phyloP scores from a whole-genome alignment of 2,113 vertebrate genomes.

The Chrysochloris asiatica region DNA sequence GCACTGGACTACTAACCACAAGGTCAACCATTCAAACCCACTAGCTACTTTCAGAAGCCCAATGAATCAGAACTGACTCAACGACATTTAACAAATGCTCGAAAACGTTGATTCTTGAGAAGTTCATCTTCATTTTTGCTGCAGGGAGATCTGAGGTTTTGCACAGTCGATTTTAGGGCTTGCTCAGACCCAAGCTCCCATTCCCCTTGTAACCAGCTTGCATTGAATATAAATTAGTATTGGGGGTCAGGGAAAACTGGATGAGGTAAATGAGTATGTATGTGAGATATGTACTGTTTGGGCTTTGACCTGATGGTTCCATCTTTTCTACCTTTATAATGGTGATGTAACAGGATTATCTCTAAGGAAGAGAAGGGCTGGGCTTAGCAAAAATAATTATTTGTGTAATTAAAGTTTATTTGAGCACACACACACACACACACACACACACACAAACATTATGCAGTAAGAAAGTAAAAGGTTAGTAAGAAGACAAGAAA shows the following conservation, averaged over 20 bases:
- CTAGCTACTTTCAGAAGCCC: too few relatives aligned
- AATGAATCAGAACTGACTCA: too few relatives aligned
- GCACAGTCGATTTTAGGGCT: slow-evolving; percentile 31
- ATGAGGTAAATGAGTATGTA: slow-evolving; percentile 18
- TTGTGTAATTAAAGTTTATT: slow-evolving; percentile 80
- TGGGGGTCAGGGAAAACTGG: slow-evolving; percentile 36
- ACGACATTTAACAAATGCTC: too few relatives aligned
- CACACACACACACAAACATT: too few relatives aligned
- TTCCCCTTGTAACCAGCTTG: background rate
- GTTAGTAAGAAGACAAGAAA: too few relatives aligned
- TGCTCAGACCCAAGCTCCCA: background rate
- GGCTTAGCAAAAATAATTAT: slow-evolving; percentile 56
- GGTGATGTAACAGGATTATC: slow-evolving; percentile 23
- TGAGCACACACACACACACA: slow-evolving; percentile 76
- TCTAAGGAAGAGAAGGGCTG: slow-evolving; percentile 4
- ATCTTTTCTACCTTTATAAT: background rate
- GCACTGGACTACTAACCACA: too few relatives aligned
- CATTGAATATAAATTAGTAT: slow-evolving; percentile 50
- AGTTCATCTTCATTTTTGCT: too few relatives aligned
- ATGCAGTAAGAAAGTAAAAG: too few relatives aligned
- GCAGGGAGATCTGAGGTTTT: too few relatives aligned
- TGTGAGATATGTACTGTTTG: too few relatives aligned
- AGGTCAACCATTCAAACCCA: too few relatives aligned
- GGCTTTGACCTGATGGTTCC: too few relatives aligned
- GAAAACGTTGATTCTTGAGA: background rate